Base-by-base conservation (phyloP, 1,140 invertebrate genomes). In the Luehdorfia chinensis region DNA sequence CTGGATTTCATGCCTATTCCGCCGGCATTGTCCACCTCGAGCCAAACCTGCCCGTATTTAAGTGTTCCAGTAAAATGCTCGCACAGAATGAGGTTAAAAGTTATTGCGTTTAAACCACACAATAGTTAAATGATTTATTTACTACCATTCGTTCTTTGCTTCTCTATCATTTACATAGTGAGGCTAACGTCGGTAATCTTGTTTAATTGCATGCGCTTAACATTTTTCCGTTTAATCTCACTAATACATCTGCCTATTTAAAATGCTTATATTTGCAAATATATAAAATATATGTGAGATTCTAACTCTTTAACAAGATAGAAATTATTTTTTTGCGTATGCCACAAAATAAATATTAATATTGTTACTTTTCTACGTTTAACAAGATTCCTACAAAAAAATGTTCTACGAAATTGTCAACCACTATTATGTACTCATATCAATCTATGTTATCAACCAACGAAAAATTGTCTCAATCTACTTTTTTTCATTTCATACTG, bases 31-130 rank as follows among this genome's bases (percentile, higher is more conserved):
- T 76, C 66, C 66, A 68, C 62, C 56, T 18, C 58, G 53, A 62
- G 77, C 71, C 72, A 76, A 80, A 78, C 70, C 66, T 69, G 55
- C 64, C 62, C 69, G 63, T 66, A 77, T 73, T 73, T 75, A 65
- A 72, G 55, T 65, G 51, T 60, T 39, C 46, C 55, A 59, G 61
- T 49, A 53, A 68, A 70, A 67, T 61, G 61, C 59, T 70, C 50
- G 37, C 66, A 65, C 70, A 67, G 68, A 67, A 72, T 70, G 52
- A 72, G 62, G 41, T 55, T 54, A 60, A n/a, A 59, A 69, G 48
- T 64, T 65, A 62, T 59, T 50, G 50, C 53, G 52, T 59, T 52
- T 39, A 47, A 48, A 50, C 44, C 30, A 21, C 50, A 39, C 48
- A 53, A 51, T 23, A 59, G 34, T 50, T 64, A 66, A 60, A 66